Percentiles rank a stretch among this genome's conserved stretches.
These are phyloP conservation scores for Drosophila novamexicana DNA, from an alignment of 1,140 invertebrate genomes.

Conservation along the genomic window DNA sequence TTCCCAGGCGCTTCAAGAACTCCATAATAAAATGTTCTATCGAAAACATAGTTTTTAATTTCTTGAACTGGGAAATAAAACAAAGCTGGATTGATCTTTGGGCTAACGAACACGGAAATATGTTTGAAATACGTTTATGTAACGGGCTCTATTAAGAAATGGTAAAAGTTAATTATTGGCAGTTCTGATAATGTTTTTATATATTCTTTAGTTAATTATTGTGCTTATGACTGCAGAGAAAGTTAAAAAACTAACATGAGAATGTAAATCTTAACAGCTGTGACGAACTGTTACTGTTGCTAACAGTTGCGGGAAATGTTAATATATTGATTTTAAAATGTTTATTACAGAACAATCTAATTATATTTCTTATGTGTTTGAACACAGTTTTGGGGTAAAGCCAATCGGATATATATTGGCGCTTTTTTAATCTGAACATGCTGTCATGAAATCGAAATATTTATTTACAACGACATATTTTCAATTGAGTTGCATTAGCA, in stretches of 20 bases:
- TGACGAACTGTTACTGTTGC: no score
- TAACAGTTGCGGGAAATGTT: conserved; percentile 4
- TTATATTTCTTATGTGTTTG: no score
- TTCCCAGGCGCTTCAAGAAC: conserved; percentile 25
- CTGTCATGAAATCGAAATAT: no score
- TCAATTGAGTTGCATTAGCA: no score
- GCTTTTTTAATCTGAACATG: no score
- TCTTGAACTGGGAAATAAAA: neutral
- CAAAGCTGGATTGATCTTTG: conserved; percentile 6
- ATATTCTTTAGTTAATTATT: neutral
- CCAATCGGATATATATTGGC: no score
- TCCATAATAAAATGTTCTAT: neutral
- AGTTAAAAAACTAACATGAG: neutral
- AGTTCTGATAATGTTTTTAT: neutral
- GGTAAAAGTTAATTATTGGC: conserved; percentile 11
- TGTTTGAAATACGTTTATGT: neutral
- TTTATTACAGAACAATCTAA: no score
- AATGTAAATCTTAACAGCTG: neutral
- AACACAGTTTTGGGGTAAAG: no score
- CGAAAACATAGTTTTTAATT: neutral
- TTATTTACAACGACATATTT: no score
- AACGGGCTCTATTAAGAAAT: neutral
- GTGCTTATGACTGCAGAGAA: neutral
- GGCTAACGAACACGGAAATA: conserved; percentile 15
- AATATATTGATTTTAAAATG: neutral